A percentile compares a stretch with the other conserved stretches of the same genome.
Evolutionary conservation across 1,140 invertebrate genomes (phyloP).

Genomic region (Calycopis cecrops): DNA sequence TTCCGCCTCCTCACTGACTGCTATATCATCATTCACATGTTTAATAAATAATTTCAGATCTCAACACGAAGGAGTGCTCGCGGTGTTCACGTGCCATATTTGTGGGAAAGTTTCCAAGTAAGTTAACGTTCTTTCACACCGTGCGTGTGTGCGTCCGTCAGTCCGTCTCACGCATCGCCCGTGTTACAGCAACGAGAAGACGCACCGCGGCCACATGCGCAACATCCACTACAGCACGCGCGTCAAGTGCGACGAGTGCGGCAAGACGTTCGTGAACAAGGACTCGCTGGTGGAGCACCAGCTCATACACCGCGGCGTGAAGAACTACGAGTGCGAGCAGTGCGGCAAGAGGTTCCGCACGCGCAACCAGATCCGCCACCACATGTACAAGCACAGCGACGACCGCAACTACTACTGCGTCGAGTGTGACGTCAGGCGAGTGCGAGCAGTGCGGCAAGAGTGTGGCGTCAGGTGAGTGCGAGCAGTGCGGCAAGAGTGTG

Average conservation of each 20-base stretch:
- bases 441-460: no score
- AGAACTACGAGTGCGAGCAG: slow-evolving; percentile 50
- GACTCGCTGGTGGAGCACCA: slow-evolving; percentile 53
- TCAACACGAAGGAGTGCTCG: slow-evolving; percentile 48
- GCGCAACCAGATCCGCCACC: slow-evolving; percentile 50
- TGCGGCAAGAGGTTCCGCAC: slow-evolving; percentile 53
- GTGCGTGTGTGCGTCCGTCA: not conserved
- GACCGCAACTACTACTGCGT: slow-evolving; percentile 59
- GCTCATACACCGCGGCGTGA: slow-evolving; percentile 55
- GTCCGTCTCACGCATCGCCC: not conserved
- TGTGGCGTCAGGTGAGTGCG: no score
- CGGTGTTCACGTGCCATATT: slow-evolving; percentile 41
- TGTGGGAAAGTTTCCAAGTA: slow-evolving; percentile 57
- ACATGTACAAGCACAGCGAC: slow-evolving; percentile 50
- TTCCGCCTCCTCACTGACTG: no score
- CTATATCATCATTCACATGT: not conserved
- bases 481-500: no score
- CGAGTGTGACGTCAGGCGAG: slow-evolving; percentile 59
- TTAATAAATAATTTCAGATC: slow-evolving; percentile 31
- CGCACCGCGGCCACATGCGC: slow-evolving; percentile 54
- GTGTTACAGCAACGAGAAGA: slow-evolving; percentile 48
- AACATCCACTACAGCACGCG: slow-evolving; percentile 49
- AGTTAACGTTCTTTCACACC: slow-evolving; percentile 21
- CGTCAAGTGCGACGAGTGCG: slow-evolving; percentile 52
- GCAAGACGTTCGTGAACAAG: slow-evolving; percentile 56